Base-by-base conservation (phyloP, 2,888 invertebrate species). In the Frankliniella fusca region DNA sequence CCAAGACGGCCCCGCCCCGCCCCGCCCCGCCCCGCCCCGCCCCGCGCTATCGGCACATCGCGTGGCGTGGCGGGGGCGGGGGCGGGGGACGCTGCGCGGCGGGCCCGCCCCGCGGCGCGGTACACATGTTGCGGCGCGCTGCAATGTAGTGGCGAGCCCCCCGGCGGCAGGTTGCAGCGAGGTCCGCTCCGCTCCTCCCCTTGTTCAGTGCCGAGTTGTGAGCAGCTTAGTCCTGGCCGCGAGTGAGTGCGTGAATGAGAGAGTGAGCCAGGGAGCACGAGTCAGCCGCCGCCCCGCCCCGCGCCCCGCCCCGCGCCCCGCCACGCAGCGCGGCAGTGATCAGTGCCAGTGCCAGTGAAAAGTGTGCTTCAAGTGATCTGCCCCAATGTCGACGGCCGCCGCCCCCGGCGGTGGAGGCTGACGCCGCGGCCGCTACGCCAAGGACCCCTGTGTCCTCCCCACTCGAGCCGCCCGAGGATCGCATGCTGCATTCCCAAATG, bases 101-200 rank as follows among this genome's bases (percentile, higher is more conserved):
- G n/a, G n/a, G n/a, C 23, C n/a, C 23, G 70, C 23, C 12, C 23
- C 23, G 23, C 70, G 70, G 70, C 70, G 70, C 27, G 70, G 70
- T 76, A 76, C 70, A 76, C 70, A 76, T 76, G 70, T 76, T 27
- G 70, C 23, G 9, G 23, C 70, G 70, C 27, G 38, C 38, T 38
- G 38, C 70, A 76, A 76, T 76, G 70, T 76, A 76, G 70, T 76
- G 70, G 70, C 27, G 27, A 76, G 70, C 27, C 70, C 27, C 70
- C 23, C 9, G 27, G 70, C n/a, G 70, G 70, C 70, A 27, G 70
- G 27, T 27, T 76, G 15, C 61, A n/a, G 18, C 61, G 20, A n/a
- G 20, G 61, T 61, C 61, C 61, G 61, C 61, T 38, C 70, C 70
- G 23, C 70, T 20, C 70, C n/a, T 11, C 8, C 27, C 70, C 7